Evolutionary conservation across 2,888 invertebrate genomes (phyloP).

Genomic region (Lasiommata megera): DNA sequence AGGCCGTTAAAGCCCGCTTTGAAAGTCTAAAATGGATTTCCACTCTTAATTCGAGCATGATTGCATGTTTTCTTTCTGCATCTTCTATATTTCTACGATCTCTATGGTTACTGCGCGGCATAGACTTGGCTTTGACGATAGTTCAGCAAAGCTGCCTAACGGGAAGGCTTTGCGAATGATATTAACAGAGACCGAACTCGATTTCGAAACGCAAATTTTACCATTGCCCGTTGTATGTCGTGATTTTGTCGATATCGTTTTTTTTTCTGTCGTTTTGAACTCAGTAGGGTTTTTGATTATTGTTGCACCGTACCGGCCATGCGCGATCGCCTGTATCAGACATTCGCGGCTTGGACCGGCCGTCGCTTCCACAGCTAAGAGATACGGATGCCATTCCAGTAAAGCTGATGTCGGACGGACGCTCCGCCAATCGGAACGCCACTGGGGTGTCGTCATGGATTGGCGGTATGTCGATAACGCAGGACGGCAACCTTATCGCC

Average conservation of each 20-base stretch:
- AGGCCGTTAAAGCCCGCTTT: constrained; percentile 34
- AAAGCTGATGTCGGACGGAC: constrained; percentile 79
- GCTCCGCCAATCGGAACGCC: constrained; percentile 68
- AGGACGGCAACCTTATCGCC: constrained; percentile 76
- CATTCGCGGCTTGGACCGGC: constrained; percentile 69
- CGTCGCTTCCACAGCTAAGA: constrained; percentile 69
- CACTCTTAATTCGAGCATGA: constrained; percentile 59
- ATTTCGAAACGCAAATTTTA: constrained; percentile 39
- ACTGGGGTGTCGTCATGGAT: constrained; percentile 73
- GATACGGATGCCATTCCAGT: constrained; percentile 79
- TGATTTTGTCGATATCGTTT: constrained; percentile 67
- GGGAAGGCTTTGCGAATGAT: constrained; percentile 63
- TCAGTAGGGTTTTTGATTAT: constrained; percentile 53
- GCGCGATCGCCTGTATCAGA: constrained; percentile 66
- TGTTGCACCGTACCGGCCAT: constrained; percentile 57
- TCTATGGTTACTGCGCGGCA: constrained; percentile 82
- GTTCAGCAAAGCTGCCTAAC: constrained; percentile 66
- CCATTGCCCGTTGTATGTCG: constrained; percentile 70
- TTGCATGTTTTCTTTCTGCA: constrained; percentile 75
- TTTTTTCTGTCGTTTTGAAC: constrained; percentile 60
- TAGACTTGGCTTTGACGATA: constrained; percentile 76
- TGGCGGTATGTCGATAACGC: constrained; percentile 78
- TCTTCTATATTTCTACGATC: constrained; percentile 79
- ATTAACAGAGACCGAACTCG: constrained; percentile 43
- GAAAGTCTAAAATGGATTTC: constrained; percentile 56